Base-by-base conservation (phyloP, 1,140 invertebrate species). In the Drosophila micromelanica region DNA sequence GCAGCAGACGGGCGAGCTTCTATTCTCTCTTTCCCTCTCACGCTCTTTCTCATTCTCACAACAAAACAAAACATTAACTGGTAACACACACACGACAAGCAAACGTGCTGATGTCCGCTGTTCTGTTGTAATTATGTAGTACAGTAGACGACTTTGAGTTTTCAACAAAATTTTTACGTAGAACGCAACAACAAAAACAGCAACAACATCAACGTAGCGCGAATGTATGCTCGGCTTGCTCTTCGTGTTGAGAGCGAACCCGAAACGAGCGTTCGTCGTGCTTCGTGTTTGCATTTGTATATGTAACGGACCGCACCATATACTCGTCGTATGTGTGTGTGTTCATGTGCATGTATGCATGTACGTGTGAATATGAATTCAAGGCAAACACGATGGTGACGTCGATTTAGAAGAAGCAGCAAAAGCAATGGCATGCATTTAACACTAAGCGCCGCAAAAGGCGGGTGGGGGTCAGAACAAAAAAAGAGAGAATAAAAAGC, bases 51-150 rank as follows among this genome's bases (percentile, higher is more conserved):
- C 54, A 54, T 64, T 86, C 78, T 89, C 84, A 38, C 79, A 89
- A 82, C 84, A 87, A 87, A 87, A 87, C 82, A 87, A 87, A 87
- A 87, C 84, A 89, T 87, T 82, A 70, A 89, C 73, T 78, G 82
- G 48, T 60, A 73, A 56, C 23, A 46, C 27, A 37, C 7, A 30
- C 32, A 45, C 43, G 63, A 68, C 68, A 32, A 62, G 49, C 55
- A 80, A 67, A 60, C 73, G 76, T 80, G 80, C 76, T 63, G 63
- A 68, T 73, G 52, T 68, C 43, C 49, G 74, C 63, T 68, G 81
- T 51, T 67, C 79, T 78, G 64, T 82, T 87, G 84, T 87, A 89
- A 89, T 84, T 89, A 89, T 89, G 84, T 89, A 89, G 84, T 89
- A 89, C 84, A 89, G 84, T 89, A 87, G 81, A 87, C 81, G 74